Evolutionary conservation across 1,140 invertebrate genomes (phyloP).

Genomic region (Lasioglossum baleicum): DNA sequence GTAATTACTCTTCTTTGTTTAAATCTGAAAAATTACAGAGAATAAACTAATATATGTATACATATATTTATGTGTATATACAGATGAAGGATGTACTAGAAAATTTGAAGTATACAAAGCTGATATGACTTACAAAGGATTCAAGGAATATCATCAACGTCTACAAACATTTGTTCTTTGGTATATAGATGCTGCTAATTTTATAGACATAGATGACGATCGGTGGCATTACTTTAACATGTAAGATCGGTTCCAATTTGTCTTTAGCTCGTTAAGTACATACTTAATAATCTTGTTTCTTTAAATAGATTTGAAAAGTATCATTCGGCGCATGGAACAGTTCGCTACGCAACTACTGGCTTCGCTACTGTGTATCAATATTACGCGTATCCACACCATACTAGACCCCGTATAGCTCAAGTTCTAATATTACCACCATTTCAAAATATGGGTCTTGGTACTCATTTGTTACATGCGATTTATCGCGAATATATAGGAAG

Average conservation of each 20-base stretch:
- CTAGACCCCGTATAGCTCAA: constrained; percentile 94
- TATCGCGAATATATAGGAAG: constrained; percentile 87
- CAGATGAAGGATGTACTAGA: constrained; percentile 80
- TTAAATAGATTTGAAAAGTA: constrained; percentile 90
- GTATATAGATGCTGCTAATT: constrained; percentile 96
- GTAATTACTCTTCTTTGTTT: constrained; percentile 49
- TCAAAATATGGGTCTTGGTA: constrained; percentile 91
- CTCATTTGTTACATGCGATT: constrained; percentile 87
- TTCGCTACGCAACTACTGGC: constrained; percentile 89
- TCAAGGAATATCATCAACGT: constrained; percentile 89
- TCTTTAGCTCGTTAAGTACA: background rate
- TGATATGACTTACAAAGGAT: constrained; percentile 85
- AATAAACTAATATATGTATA: background rate
- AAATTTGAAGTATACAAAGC: constrained; percentile 91
- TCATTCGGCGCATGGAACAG: constrained; percentile 81
- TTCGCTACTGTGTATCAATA: constrained; percentile 97
- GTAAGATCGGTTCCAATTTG: constrained; percentile 80
- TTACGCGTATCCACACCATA: constrained; percentile 94
- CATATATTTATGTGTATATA: constrained; percentile 2
- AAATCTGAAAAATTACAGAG: background rate
- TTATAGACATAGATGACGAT: constrained; percentile 95
- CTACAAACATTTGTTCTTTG: constrained; percentile 96
- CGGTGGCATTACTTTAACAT: constrained; percentile 95
- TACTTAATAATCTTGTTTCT: constrained; percentile 38
- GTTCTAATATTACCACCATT: constrained; percentile 94